Base-by-base conservation (phyloP, 2,797 vertebrate genomes). In the Kryptolebias ocellatus region DNA sequence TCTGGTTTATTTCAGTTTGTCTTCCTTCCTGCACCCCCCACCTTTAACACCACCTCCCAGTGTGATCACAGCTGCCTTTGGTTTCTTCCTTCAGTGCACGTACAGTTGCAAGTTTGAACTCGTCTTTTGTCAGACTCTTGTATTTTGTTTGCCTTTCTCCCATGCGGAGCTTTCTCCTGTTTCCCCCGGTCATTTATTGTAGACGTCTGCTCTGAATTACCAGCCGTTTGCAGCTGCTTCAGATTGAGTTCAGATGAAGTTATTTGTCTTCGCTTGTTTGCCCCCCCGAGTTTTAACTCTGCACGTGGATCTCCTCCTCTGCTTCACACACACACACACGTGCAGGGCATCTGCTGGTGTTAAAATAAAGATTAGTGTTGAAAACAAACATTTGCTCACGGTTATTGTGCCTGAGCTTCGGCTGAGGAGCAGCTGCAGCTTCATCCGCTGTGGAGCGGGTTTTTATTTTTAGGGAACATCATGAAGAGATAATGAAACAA, bases 331-430 rank as follows among this genome's bases (percentile, higher is more conserved):
- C 20, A 24, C 20, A 24, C 20, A 54, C 34, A 53, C 64, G 29
- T 44, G 8, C 39, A 56, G 17, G 20, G 5, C 15, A 52, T 58
- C 49, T 70, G 34, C 39, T 52, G 6, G 45, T 50, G 64, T 37
- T 63, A 15, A 69, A 80, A 74, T 78, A 85, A 74, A 76, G 62
- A 66, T 72, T 51, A 61, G 60, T 42, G 52, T 52, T 77, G 49
- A 79, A 80, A 70, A 58, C 67, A 73, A 73, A 70, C 34, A 61
- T 15, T 31, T 59, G 60, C 39, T 42, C 11, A 42, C 3, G 11
- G 39, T 42, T 12, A 42, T 58, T 62, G n/a, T 50, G 15, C 37
- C 57, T 14, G n/a, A 57, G 54, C 64, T 46, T 47, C 29, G 47
- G 54, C 55, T 4, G 9, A 34, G 12, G 5, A 53, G 20, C 58